These are phyloP conservation scores for Poecilia gillii DNA, from an alignment of 2,797 vertebrate species.

Conservation along the genomic window DNA sequence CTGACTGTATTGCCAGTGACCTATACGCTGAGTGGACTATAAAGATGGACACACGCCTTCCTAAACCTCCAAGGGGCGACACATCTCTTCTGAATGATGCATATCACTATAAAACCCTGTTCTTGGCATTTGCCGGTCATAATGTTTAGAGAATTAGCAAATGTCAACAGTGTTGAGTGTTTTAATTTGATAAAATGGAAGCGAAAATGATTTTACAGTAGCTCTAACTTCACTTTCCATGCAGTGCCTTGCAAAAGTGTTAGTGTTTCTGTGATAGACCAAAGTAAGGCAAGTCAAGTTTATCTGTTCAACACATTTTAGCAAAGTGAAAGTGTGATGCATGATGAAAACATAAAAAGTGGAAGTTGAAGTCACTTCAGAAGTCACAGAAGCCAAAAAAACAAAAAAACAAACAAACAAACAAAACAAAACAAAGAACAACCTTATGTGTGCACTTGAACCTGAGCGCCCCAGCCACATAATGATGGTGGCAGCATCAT, in stretches of 20 bases:
- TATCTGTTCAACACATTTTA: background rate
- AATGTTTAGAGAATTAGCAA: slow-evolving; percentile 13
- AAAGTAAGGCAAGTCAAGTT: background rate
- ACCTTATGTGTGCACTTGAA: too few relatives aligned
- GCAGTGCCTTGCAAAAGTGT: background rate
- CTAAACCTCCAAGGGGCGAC: slow-evolving; percentile 36
- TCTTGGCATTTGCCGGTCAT: slow-evolving; percentile 15
- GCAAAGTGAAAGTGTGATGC: background rate
- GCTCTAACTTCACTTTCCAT: background rate
- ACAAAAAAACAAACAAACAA: too few relatives aligned
- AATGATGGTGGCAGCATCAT: background rate
- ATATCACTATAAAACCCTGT: slow-evolving; percentile 32
- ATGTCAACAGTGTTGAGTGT: slow-evolving; percentile 4
- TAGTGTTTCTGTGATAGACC: background rate
- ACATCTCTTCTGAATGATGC: slow-evolving; percentile 41
- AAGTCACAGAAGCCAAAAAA: background rate
- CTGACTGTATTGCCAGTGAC: slow-evolving; percentile 36
- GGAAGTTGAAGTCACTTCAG: background rate
- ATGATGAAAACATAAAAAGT: background rate
- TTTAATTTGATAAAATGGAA: slow-evolving; percentile 18
- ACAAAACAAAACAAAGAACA: too few relatives aligned
- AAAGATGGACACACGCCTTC: slow-evolving; percentile 35
- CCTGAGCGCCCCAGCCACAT: too few relatives aligned
- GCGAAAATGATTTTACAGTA: slow-evolving; percentile 12
- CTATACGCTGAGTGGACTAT: slow-evolving; percentile 44